Conservation (phyloP, 2,888 invertebrate species). For the Boloria euphrosyne region DNA sequence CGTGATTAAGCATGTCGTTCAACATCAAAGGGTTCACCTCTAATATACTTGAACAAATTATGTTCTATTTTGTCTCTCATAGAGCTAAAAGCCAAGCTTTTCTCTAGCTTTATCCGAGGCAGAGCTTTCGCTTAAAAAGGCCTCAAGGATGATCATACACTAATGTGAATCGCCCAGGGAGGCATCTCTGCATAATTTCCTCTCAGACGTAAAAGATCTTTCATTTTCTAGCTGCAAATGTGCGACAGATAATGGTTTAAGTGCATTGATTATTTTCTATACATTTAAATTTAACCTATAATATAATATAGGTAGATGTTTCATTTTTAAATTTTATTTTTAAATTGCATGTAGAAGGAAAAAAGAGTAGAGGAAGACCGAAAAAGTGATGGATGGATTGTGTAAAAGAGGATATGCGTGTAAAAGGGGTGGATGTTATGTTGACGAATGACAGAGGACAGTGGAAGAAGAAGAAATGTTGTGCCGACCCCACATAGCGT, state of each 20-base stretch:
- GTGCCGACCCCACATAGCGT: no score
- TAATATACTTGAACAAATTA: slow-evolving; percentile 3
- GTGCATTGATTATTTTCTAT: no score
- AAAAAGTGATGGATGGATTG: no score
- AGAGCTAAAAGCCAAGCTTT: slow-evolving; percentile 3
- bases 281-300: no score
- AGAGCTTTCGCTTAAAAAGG: slow-evolving; percentile 6
- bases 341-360: no score
- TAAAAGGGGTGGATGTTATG: no score
- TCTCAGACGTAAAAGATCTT: slow-evolving; percentile 6
- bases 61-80: neutral
- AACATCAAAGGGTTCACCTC: neutral
- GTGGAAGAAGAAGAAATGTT: no score
- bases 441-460: no score
- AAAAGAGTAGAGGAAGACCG: no score
- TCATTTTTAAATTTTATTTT: no score
- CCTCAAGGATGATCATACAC: neutral
- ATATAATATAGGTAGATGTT: no score
- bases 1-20: neutral
- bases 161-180: slow-evolving; percentile 2
- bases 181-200: slow-evolving; percentile 5
- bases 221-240: neutral
- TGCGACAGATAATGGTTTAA: neutral
- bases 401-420: no score
- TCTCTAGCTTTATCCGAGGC: neutral